A percentile compares a stretch with the other conserved stretches of the same genome.
Evolutionary conservation across 2,888 invertebrate genomes (phyloP).

Genomic region (Idaea straminata): DNA sequence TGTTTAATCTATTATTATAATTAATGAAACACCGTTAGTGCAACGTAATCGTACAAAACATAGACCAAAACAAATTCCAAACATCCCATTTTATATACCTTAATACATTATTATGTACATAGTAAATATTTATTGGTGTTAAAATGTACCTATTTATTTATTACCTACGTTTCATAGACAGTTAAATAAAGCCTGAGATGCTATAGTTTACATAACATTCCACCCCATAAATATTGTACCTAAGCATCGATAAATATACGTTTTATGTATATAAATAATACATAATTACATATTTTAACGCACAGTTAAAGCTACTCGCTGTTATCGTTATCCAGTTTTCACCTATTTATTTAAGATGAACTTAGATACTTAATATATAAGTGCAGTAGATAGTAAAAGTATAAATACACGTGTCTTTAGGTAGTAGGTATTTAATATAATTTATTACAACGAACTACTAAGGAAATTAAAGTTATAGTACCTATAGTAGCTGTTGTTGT

Average conservation of each 20-base stretch:
- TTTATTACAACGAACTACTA: conserved; percentile 72
- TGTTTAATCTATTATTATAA: conserved; percentile 27
- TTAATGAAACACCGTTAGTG: conserved; percentile 57
- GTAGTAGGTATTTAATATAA: conserved; percentile 41
- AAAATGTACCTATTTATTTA: conserved; percentile 41
- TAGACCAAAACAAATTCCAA: conserved; percentile 74
- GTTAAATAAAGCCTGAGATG: conserved; percentile 68
- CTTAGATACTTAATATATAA: conserved; percentile 55
- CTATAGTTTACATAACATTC: conserved; percentile 69
- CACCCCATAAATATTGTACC: conserved; percentile 35
- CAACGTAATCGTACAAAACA: conserved; percentile 74
- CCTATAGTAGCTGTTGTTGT: conserved; percentile 21
- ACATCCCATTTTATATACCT: conserved; percentile 46
- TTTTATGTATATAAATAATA: conserved; percentile 33
- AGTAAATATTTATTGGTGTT: conserved; percentile 64
- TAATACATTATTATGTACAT: conserved; percentile 55
- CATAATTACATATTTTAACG: conserved; percentile 40
- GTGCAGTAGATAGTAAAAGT: conserved; percentile 62
- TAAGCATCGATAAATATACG: conserved; percentile 24
- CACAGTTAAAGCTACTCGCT: conserved; percentile 29
- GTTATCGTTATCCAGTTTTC: conserved; percentile 30
- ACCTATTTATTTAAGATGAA: conserved; percentile 23
- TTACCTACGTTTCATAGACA: conserved; percentile 46
- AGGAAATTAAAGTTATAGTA: conserved; percentile 42
- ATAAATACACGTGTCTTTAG: conserved; percentile 31